Conservation (phyloP, 2,888 invertebrate species). For the Mantis religiosa region DNA sequence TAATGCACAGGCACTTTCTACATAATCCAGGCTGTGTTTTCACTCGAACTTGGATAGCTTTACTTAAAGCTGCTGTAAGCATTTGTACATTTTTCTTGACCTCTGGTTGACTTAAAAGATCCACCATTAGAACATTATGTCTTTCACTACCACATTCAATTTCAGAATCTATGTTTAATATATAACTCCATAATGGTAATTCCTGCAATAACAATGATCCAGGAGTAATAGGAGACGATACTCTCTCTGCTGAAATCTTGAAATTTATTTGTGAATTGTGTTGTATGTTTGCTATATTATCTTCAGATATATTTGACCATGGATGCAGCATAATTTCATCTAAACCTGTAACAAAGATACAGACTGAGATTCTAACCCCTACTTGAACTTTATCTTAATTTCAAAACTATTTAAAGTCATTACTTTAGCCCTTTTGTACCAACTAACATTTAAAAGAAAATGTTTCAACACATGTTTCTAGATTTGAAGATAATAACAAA, state of each 20-base stretch:
- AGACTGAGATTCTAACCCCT: not conserved
- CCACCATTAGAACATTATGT: not conserved
- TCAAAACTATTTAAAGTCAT: too few species aligned
- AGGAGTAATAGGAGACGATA: not conserved
- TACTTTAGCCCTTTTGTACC: too few species aligned
- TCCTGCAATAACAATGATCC: not conserved
- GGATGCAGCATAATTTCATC: conserved; percentile 13
- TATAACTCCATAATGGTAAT: not conserved
- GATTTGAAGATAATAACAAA: too few species aligned
- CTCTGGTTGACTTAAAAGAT: not conserved
- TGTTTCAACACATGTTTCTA: too few species aligned
- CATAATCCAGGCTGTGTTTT: conserved; percentile 60
- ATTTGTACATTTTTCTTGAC: not conserved
- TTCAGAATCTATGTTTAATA: not conserved
- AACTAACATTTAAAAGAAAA: too few species aligned
- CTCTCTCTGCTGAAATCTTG: not conserved
- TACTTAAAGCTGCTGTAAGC: conserved; percentile 33
- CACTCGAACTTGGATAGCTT: conserved; percentile 57
- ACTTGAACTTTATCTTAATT: too few species aligned
- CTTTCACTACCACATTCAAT: not conserved
- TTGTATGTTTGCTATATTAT: not conserved
- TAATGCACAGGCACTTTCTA: conserved; percentile 49
- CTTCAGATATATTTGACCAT: conserved; percentile 24
- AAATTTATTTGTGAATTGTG: not conserved
- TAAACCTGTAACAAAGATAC: conserved; percentile 6